Evolutionary conservation across 2,113 vertebrate species (phyloP), one percentile per base, ranked within the genome.

Genomic region (Canis aureus): DNA sequence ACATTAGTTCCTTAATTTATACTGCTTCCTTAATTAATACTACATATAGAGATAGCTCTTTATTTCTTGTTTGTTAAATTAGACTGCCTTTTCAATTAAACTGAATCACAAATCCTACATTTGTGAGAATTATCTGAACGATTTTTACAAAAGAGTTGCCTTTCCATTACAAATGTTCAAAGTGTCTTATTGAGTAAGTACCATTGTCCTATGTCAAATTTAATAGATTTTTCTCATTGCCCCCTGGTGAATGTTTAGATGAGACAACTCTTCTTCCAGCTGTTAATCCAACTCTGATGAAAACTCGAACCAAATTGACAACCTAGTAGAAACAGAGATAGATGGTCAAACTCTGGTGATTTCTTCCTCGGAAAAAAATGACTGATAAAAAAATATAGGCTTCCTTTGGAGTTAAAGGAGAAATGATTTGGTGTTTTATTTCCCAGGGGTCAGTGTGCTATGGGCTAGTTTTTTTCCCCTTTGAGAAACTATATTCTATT

Each of bases 231-330:
- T 97, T 93, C 49, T 86, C 82, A 84, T 73, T 89, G 62, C 43
- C 93, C 83, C 82, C 81, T 80, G 57, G 85, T 96, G 94, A 60
- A 69, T 93, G 49, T 95, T 97, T 97, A 62, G 84, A 81, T 69
- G 43, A 95, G 89, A 82, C 80, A 69, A 91, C 73, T 94, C 71
- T 86, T 89, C 92, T 89, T 97, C 85, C 67, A 94, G 66, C 82
- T 97, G 97, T 87, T 97, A 95, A 94, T 95, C 29, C 15, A 90
- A 73, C 76, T 86, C 49, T 98, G 95, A 96, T 97, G 74, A 98
- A 98, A 97, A 94, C 7, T 2, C 22, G 97, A 92, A 97, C 82
- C 95, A 94, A 94, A 97, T 49, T 97, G 97, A 96, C 96, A 96
- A 93, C 79, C 93, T 95, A 86, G 95, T 90, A 95, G 91, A 89